phyloP scores from a whole-genome alignment of 2,888 invertebrate species.

The Isoperla grammatica region DNA sequence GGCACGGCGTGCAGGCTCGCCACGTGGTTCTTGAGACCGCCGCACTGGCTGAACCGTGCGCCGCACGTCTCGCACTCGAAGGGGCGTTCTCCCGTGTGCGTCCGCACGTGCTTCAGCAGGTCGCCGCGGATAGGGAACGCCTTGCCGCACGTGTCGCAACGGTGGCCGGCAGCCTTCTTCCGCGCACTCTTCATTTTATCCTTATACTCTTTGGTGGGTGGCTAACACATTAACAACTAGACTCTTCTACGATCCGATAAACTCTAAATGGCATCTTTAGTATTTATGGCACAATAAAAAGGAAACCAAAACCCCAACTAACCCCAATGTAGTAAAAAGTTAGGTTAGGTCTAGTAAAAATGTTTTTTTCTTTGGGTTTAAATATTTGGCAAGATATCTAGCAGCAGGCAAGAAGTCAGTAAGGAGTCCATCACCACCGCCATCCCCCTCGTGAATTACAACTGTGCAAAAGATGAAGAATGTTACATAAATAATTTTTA shows the following conservation, averaged over 20 bases:
- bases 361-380: neutral
- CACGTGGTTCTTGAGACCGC: slow-evolving; percentile 60
- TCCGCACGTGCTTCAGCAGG: slow-evolving; percentile 59
- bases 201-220: slow-evolving; percentile 4
- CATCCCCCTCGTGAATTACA: no score
- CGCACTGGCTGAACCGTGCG: slow-evolving; percentile 57
- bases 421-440: no score
- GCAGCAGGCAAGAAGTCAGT: no score
- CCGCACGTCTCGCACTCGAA: slow-evolving; percentile 58
- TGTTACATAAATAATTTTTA: no score
- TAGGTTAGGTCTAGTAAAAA: neutral
- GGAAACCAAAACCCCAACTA: slow-evolving; percentile 1
- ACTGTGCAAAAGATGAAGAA: no score
- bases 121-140: slow-evolving; percentile 59
- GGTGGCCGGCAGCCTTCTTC: slow-evolving; percentile 38
- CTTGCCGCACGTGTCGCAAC: slow-evolving; percentile 60
- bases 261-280: neutral
- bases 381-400: neutral
- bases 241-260: neutral
- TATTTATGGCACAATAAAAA: neutral
- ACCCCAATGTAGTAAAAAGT: neutral
- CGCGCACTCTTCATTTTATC: neutral
- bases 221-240: neutral
- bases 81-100: slow-evolving; percentile 60
- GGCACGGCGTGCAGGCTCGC: slow-evolving; percentile 47